These are phyloP conservation scores for Erpornis zantholeuca DNA, from an alignment of 2,113 vertebrate genomes.

Conservation along the genomic window DNA sequence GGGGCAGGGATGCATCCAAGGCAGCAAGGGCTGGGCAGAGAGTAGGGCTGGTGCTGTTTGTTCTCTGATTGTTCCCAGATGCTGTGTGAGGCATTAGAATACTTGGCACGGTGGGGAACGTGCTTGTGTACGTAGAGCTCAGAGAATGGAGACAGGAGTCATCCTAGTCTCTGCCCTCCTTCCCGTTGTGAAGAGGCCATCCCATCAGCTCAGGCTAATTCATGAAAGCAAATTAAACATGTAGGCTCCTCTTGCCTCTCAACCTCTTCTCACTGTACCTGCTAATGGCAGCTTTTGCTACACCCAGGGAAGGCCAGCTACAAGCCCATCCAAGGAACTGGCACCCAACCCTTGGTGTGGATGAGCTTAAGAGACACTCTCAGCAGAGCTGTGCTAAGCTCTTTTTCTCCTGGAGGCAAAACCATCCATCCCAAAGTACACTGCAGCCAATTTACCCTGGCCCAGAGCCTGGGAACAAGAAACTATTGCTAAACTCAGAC, in stretches of 20 bases:
- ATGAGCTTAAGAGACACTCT: background rate
- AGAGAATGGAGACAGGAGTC: rapidly evolving
- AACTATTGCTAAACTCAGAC: slow-evolving; percentile 56
- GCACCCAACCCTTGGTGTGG: background rate
- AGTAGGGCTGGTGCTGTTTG: background rate
- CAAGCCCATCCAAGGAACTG: background rate
- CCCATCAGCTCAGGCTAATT: background rate
- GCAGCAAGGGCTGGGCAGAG: background rate
- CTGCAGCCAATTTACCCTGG: slow-evolving; percentile 42
- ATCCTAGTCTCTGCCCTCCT: background rate
- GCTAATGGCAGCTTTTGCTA: background rate
- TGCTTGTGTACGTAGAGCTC: rapidly evolving
- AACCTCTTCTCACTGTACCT: background rate
- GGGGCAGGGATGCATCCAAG: background rate
- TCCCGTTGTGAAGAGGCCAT: rapidly evolving
- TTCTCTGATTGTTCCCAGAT: background rate
- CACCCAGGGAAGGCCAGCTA: background rate
- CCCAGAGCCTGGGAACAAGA: slow-evolving; percentile 59
- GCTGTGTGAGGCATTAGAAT: background rate
- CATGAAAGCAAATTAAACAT: background rate
- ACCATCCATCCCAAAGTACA: slow-evolving; percentile 23
- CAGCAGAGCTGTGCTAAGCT: background rate
- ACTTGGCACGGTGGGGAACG: background rate
- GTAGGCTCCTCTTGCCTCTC: rapidly evolving
- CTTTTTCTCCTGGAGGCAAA: slow-evolving; percentile 44